phyloP scores from a whole-genome alignment of 53 echinoderm and acorn worm genomes.

The Stichopus horrens region DNA sequence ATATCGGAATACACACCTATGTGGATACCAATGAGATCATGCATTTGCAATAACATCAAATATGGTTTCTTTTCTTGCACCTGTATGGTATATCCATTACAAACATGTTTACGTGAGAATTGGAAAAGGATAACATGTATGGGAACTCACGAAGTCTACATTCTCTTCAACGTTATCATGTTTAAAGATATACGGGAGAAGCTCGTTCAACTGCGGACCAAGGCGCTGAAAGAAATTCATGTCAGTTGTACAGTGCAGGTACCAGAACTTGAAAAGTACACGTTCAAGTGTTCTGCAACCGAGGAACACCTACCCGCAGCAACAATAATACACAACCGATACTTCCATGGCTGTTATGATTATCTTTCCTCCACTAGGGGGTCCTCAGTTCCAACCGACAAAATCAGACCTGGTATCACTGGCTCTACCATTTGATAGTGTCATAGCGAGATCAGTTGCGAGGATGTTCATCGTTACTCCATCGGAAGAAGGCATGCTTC shows the following conservation, averaged over 20 bases:
- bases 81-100: neutral
- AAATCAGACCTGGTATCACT: neutral
- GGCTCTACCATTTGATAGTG: slow-evolving; percentile 19
- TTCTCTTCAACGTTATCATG: slow-evolving; percentile 22
- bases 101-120: neutral
- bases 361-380: slow-evolving; percentile 23
- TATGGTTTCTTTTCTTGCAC: slow-evolving; percentile 21
- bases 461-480: slow-evolving; percentile 22
- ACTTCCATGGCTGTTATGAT: slow-evolving; percentile 38
- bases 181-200: slow-evolving; percentile 25
- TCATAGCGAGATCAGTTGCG: slow-evolving; percentile 1
- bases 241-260: slow-evolving; percentile 19
- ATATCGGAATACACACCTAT: slow-evolving; percentile 24
- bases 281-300: neutral
- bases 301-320: neutral
- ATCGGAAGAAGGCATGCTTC: neutral
- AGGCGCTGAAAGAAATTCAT: neutral
- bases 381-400: slow-evolving; percentile 14
- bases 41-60: neutral
- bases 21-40: slow-evolving; percentile 26
- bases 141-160: slow-evolving; percentile 9
- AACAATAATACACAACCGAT: slow-evolving; percentile 15
- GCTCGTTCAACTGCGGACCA: neutral
- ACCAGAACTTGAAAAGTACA: slow-evolving; percentile 9
- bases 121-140: slow-evolving; percentile 10